Evolutionary conservation across 23 tunicate genomes (phyloP).

Genomic region (Phallusia fumigata): DNA sequence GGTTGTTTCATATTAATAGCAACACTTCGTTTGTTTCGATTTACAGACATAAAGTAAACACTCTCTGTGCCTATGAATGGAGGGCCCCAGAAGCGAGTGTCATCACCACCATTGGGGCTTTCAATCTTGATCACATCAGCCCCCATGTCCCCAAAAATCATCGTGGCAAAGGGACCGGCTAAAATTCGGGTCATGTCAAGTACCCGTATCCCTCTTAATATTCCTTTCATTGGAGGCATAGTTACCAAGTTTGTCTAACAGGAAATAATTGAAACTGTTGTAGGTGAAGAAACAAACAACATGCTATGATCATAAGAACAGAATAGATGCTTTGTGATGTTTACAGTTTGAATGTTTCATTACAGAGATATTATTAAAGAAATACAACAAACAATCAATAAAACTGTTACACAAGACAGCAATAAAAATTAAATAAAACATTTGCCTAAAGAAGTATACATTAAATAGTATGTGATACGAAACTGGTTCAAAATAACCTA

Average conservation of each 20-base stretch:
- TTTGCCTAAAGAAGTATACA: background rate
- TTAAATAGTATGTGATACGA: background rate
- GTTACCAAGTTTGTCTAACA: background rate
- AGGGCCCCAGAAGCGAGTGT: slow-evolving; percentile 96
- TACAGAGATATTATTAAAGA: too few species aligned
- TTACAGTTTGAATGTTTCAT: too few species aligned
- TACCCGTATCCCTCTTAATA: slow-evolving; percentile 62
- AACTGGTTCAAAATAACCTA: slow-evolving; percentile 5
- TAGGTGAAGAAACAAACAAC: background rate
- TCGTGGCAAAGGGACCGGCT: slow-evolving; percentile 91
- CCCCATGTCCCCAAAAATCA: slow-evolving; percentile 93
- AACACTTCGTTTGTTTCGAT: slow-evolving; percentile 90
- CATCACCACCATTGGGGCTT: slow-evolving; percentile 85
- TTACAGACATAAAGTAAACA: slow-evolving; percentile 81
- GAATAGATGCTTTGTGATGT: too few species aligned
- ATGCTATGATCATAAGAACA: too few species aligned
- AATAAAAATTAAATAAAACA: too few species aligned
- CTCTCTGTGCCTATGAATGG: slow-evolving; percentile 81
- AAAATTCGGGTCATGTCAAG: slow-evolving; percentile 83
- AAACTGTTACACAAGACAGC: too few species aligned
- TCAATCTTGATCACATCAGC: slow-evolving; percentile 96
- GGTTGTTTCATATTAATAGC: slow-evolving; percentile 68
- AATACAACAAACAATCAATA: too few species aligned
- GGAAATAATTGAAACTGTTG: background rate
- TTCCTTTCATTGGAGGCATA: background rate